Percentiles rank a stretch among this genome's conserved stretches.
These are phyloP conservation scores for Platyura marginata DNA, from an alignment of 1,140 invertebrate genomes.

Conservation along the genomic window DNA sequence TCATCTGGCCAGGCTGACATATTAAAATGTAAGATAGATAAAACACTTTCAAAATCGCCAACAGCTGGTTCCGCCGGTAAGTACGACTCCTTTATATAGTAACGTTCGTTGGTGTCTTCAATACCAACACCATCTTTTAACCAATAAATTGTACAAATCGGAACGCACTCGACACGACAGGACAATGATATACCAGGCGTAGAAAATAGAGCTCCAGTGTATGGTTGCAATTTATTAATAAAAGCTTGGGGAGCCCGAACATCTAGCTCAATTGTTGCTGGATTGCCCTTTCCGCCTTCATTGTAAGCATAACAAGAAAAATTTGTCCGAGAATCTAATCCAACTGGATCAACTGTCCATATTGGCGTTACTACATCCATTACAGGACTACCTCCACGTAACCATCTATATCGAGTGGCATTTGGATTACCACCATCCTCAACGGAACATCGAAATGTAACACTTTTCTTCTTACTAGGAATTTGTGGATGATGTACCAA, in stretches of 20 bases:
- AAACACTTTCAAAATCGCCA: constrained; percentile 73
- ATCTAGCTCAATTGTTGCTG: constrained; percentile 51
- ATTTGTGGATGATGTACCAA: constrained; percentile 48
- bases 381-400: constrained; percentile 49
- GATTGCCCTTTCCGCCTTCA: constrained; percentile 56
- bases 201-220: constrained; percentile 51
- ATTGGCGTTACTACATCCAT: constrained; percentile 50
- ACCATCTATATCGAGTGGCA: constrained; percentile 57
- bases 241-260: constrained; percentile 73
- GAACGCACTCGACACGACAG: constrained; percentile 76
- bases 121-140: constrained; percentile 49
- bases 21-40: constrained; percentile 56
- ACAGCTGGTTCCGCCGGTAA: constrained; percentile 45
- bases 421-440: constrained; percentile 60
- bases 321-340: constrained; percentile 63
- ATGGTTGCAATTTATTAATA: constrained; percentile 62
- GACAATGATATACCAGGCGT: constrained; percentile 52
- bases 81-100: constrained; percentile 44
- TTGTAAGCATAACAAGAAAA: constrained; percentile 74
- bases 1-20: constrained; percentile 62
- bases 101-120: constrained; percentile 38
- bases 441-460: constrained; percentile 65
- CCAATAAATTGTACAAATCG: constrained; percentile 69
- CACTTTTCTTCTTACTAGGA: constrained; percentile 58
- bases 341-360: constrained; percentile 61